Conservation (phyloP, 2,888 invertebrate genomes). For the Epistrophella euchroma region DNA sequence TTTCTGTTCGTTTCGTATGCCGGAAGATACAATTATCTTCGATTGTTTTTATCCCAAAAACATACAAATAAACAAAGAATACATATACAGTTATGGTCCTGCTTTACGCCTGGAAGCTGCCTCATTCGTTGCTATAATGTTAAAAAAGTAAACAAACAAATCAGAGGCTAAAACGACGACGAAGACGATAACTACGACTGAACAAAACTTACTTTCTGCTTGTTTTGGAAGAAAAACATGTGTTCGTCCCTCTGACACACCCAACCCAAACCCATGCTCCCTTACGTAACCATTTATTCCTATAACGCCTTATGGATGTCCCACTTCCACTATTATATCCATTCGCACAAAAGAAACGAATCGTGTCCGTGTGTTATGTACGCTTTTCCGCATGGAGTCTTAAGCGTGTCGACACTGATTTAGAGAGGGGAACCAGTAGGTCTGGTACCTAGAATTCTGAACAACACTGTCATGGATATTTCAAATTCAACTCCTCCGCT, state of each 20-base stretch:
- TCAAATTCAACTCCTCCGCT: constrained; percentile 38
- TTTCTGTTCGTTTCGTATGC: constrained; percentile 39
- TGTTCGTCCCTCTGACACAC: constrained; percentile 31
- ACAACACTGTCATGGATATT: constrained; percentile 32
- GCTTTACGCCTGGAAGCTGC: constrained; percentile 16
- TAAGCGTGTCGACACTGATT: constrained; percentile 40
- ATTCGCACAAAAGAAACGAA: not conserved
- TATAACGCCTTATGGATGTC: constrained; percentile 8
- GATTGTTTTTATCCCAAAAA: constrained; percentile 46
- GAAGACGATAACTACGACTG: not conserved
- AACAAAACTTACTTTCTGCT: constrained; percentile 36
- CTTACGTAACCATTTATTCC: constrained; percentile 19
- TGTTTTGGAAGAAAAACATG: constrained; percentile 49
- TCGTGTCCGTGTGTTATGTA: not conserved
- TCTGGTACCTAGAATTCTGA: constrained; percentile 5
- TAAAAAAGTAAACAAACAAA: constrained; percentile 61
- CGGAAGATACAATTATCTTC: constrained; percentile 67
- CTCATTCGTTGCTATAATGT: constrained; percentile 5
- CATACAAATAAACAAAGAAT: constrained; percentile 21
- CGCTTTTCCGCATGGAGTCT: constrained; percentile 38
- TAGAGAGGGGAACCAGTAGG: not conserved
- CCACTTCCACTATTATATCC: constrained; percentile 20
- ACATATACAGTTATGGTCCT: constrained; percentile 14
- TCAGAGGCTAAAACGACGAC: constrained; percentile 23
- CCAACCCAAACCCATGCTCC: not conserved